Conservation (phyloP, 1,140 invertebrate species). For the Plectus sambesii region DNA sequence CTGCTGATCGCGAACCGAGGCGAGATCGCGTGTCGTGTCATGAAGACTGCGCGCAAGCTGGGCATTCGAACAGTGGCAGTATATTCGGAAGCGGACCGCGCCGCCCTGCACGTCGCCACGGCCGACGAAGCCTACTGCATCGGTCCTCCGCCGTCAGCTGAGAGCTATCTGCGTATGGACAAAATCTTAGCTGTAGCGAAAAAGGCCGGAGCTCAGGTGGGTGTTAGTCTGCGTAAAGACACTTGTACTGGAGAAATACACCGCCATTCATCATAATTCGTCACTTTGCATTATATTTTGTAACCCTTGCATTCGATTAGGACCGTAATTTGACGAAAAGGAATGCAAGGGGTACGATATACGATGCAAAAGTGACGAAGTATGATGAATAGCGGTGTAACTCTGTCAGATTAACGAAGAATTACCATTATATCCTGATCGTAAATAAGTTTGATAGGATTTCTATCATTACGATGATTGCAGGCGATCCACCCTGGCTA, state of each 20-base stretch:
- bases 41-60: constrained; percentile 75
- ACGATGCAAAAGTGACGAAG: too few species aligned
- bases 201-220: constrained; percentile 60
- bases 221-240: too few species aligned
- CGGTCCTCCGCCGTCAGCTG: constrained; percentile 67
- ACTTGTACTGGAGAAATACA: too few species aligned
- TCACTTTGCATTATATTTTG: too few species aligned
- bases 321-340: too few species aligned
- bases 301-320: too few species aligned
- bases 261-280: too few species aligned
- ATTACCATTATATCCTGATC: too few species aligned
- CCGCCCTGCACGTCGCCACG: constrained; percentile 54
- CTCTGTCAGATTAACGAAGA: too few species aligned
- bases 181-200: constrained; percentile 75
- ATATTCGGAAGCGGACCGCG: constrained; percentile 74
- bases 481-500: constrained; percentile 82
- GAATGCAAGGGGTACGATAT: too few species aligned
- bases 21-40: constrained; percentile 89
- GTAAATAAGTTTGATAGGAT: not conserved
- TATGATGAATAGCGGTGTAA: too few species aligned
- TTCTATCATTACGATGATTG: constrained; percentile 5
- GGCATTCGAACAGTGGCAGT: constrained; percentile 86
- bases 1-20: constrained; percentile 90
- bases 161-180: constrained; percentile 77
- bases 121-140: constrained; percentile 86